Percentiles rank a stretch among this genome's conserved stretches.
Evolutionary conservation across 2,797 vertebrate species (phyloP).

Genomic region (Peromyscus melanophrys): DNA sequence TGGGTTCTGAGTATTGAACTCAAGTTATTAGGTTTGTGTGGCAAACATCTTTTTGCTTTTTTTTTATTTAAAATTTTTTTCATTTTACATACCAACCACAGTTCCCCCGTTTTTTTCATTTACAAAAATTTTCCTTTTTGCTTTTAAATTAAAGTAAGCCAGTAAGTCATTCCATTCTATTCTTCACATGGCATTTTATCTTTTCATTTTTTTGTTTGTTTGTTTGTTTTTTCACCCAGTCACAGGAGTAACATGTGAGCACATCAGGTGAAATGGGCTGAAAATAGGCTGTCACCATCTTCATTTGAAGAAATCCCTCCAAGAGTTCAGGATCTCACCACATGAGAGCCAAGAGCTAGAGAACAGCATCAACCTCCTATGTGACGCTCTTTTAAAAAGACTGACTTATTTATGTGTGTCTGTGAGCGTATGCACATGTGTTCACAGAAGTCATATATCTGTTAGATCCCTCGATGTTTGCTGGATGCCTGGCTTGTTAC

Average conservation of each 20-base stretch:
- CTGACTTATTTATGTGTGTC: not conserved
- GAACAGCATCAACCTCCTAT: not conserved
- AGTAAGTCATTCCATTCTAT: not conserved
- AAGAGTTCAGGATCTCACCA: not conserved
- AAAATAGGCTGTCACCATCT: not conserved
- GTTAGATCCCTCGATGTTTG: not conserved
- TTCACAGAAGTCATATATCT: not conserved
- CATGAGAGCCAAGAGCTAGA: not conserved
- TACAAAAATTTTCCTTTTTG: not conserved
- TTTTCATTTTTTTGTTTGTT: not conserved
- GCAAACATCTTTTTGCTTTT: not conserved
- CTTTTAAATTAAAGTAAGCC: not conserved
- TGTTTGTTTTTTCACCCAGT: not conserved
- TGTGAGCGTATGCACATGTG: not conserved
- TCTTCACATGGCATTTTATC: not conserved
- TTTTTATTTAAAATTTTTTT: too few species aligned
- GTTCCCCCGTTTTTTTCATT: too few species aligned
- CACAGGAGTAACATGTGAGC: not conserved
- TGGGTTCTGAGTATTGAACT: not conserved
- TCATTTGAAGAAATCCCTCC: not conserved
- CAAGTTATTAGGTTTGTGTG: not conserved
- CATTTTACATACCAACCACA: too few species aligned
- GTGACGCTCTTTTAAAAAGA: not conserved
- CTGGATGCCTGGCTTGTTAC: not conserved
- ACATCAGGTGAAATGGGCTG: not conserved